phyloP scores from a whole-genome alignment of 2,797 vertebrate species.

The Betta splendens region DNA sequence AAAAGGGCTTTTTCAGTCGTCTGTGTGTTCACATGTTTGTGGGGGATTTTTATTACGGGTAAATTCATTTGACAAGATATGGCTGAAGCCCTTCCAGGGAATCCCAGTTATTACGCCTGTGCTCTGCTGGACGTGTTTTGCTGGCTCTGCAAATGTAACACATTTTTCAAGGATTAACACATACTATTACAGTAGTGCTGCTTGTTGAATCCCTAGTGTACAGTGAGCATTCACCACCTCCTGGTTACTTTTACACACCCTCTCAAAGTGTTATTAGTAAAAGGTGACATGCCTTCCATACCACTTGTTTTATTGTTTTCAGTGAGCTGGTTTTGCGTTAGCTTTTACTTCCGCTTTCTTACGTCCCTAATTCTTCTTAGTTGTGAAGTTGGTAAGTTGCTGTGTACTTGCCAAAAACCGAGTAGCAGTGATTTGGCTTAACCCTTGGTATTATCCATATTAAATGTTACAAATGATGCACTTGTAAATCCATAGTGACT shows the following conservation, averaged over 20 bases:
- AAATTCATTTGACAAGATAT: slow-evolving; percentile 30
- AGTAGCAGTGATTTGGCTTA: slow-evolving; percentile 26
- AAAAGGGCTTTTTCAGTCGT: slow-evolving; percentile 22
- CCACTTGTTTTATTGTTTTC: slow-evolving; percentile 9
- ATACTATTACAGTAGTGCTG: slow-evolving; percentile 37
- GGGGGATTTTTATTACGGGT: slow-evolving; percentile 2
- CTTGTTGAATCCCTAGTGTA: slow-evolving; percentile 36
- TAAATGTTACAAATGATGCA: slow-evolving; percentile 14
- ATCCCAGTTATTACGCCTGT: slow-evolving; percentile 35
- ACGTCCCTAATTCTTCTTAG: slow-evolving; percentile 24
- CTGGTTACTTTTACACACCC: slow-evolving; percentile 10
- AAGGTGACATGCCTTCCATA: slow-evolving; percentile 1
- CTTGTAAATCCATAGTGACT: slow-evolving; percentile 29
- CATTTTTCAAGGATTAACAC: slow-evolving; percentile 64
- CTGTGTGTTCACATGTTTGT: slow-evolving; percentile 18
- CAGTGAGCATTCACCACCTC: slow-evolving; percentile 26
- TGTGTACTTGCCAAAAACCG: slow-evolving; percentile 20
- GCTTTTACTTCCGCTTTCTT: slow-evolving; percentile 12
- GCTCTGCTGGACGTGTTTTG: slow-evolving; percentile 28
- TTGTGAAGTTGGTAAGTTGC: slow-evolving; percentile 9
- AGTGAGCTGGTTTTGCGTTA: slow-evolving; percentile 27
- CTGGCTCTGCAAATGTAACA: slow-evolving; percentile 45
- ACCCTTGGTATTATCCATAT: slow-evolving; percentile 24
- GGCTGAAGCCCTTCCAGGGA: slow-evolving; percentile 37
- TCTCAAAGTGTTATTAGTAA: slow-evolving; percentile 1